Conservation (phyloP, 2,797 vertebrate genomes). For the Tamandua tetradactyla region DNA sequence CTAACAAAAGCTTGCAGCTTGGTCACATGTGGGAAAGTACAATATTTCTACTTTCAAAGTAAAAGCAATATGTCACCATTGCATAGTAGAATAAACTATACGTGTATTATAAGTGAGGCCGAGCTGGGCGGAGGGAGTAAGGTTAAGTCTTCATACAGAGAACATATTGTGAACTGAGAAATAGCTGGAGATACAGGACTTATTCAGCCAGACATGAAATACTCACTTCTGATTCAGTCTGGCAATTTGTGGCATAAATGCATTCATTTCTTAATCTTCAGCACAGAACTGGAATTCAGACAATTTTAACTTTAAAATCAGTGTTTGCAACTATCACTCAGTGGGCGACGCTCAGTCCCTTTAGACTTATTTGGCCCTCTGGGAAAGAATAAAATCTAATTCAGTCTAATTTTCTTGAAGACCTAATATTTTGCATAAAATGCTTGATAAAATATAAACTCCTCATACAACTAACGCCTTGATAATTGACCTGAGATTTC, state of each 20-base stretch:
- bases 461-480: background rate
- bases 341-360: constrained; percentile 54
- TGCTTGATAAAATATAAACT: constrained; percentile 31
- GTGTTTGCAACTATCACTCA: constrained; percentile 56
- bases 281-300: background rate
- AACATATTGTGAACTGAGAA: constrained; percentile 1
- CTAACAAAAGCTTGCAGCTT: constrained; percentile 59
- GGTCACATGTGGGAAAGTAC: constrained; percentile 72
- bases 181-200: background rate
- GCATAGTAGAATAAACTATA: constrained; percentile 41
- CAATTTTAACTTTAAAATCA: constrained; percentile 41
- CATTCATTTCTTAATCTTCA: constrained; percentile 28
- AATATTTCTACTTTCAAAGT: constrained; percentile 64
- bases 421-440: constrained; percentile 40
- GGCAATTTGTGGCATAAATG: background rate
- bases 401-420: constrained; percentile 46
- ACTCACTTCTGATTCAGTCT: background rate
- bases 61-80: constrained; percentile 60
- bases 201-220: background rate
- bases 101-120: background rate
- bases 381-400: constrained; percentile 45
- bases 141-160: constrained; percentile 29
- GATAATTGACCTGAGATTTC: background rate
- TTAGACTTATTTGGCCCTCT: constrained; percentile 56
- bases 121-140: background rate